phyloP scores from a whole-genome alignment of 2,888 invertebrate species.

The Dryobotodes eremita region DNA sequence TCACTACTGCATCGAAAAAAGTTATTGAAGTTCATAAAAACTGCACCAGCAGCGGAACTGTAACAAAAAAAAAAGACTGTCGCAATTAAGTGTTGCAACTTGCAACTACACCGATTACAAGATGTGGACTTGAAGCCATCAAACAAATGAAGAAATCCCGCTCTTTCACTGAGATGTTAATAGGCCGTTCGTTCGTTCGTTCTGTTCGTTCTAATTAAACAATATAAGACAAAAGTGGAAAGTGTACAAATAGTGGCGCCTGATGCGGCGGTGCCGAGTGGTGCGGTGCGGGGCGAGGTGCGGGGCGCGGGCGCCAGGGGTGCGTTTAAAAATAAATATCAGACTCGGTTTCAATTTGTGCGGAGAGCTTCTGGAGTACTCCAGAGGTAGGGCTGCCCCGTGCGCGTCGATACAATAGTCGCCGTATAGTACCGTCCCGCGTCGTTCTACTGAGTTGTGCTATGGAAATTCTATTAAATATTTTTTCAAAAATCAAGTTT shows the following conservation, averaged over 20 bases:
- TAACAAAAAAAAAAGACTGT: constrained; percentile 24
- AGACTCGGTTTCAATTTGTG: constrained; percentile 77
- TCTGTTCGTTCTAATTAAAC: constrained; percentile 76
- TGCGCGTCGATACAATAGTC: neutral
- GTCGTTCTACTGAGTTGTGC: neutral
- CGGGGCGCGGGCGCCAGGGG: constrained; percentile 57
- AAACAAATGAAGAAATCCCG: constrained; percentile 62
- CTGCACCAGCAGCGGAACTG: constrained; percentile 10
- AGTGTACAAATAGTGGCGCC: constrained; percentile 61
- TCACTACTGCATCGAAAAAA: neutral
- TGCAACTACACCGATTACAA: constrained; percentile 50
- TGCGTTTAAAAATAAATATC: constrained; percentile 79
- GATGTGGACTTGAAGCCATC: constrained; percentile 42
- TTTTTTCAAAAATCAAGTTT: neutral
- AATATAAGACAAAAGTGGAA: constrained; percentile 66
- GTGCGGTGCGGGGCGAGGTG: neutral
- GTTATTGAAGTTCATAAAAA: constrained; percentile 12
- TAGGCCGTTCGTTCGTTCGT: constrained; percentile 68
- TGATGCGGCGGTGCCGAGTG: neutral
- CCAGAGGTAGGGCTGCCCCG: constrained; percentile 11
- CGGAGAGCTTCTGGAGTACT: constrained; percentile 34
- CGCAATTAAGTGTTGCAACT: constrained; percentile 48
- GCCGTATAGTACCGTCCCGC: neutral
- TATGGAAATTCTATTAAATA: neutral
- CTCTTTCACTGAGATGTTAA: constrained; percentile 61